phyloP scores from a whole-genome alignment of 2,888 invertebrate species.

The Drosophila acutilabella region DNA sequence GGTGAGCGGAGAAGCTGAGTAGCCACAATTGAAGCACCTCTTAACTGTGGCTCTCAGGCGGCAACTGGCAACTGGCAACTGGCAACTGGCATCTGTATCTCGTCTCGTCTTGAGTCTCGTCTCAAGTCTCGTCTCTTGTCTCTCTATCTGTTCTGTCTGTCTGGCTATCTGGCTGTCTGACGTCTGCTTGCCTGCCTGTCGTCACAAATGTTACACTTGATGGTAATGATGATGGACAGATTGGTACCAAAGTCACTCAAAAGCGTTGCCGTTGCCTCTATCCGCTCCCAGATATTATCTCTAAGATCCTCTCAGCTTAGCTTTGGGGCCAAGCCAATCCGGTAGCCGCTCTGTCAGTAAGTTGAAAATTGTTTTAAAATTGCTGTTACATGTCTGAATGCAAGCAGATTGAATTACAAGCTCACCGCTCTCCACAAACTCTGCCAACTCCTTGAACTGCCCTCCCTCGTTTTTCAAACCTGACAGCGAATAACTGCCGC shows the following conservation, averaged over 20 bases:
- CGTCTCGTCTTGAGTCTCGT: background rate
- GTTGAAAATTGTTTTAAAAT: constrained; percentile 84
- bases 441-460: constrained; percentile 4
- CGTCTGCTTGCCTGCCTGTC: constrained; percentile 75
- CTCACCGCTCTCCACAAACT: constrained; percentile 49
- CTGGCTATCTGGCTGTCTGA: constrained; percentile 46
- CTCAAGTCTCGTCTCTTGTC: constrained; percentile 13
- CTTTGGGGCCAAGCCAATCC: constrained; percentile 72
- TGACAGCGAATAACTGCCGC: constrained; percentile 38
- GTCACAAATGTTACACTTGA: constrained; percentile 82
- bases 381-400: constrained; percentile 84
- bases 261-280: constrained; percentile 61
- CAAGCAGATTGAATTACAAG: constrained; percentile 83
- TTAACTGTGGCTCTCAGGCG: constrained; percentile 37
- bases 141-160: constrained; percentile 31
- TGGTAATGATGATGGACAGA: constrained; percentile 84
- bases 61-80: constrained; percentile 32
- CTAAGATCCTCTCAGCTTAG: constrained; percentile 56
- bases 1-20: constrained; percentile 31
- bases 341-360: constrained; percentile 83
- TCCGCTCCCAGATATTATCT: constrained; percentile 32
- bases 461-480: constrained; percentile 2
- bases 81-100: constrained; percentile 27
- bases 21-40: constrained; percentile 42
- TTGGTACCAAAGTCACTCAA: constrained; percentile 84